phyloP scores from a whole-genome alignment of 1,140 invertebrate species.

The Meloidogyne exigua region DNA sequence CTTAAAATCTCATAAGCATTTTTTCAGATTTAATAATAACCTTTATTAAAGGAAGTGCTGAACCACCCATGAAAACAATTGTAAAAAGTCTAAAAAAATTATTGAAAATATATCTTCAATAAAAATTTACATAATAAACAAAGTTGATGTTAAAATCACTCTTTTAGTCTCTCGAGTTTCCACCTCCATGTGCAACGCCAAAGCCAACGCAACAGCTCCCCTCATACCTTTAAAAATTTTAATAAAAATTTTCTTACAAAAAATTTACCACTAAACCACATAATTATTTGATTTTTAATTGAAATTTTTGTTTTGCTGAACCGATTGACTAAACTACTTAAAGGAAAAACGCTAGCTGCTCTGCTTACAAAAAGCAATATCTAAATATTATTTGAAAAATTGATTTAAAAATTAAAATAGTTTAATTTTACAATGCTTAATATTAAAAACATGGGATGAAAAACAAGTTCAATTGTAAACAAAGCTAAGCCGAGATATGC shows the following conservation, averaged over 20 bases:
- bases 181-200: conserved; percentile 91
- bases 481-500: conserved; percentile 95
- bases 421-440: conserved; percentile 78
- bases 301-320: conserved; percentile 87
- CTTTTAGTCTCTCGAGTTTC: conserved; percentile 82
- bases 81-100: conserved; percentile 75
- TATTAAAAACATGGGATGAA: conserved; percentile 77
- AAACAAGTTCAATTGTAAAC: conserved; percentile 82
- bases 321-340: conserved; percentile 86
- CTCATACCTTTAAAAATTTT: conserved; percentile 72
- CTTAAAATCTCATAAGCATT: conserved; percentile 6
- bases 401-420: conserved; percentile 18
- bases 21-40: conserved; percentile 47
- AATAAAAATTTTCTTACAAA: background rate
- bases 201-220: conserved; percentile 94
- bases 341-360: conserved; percentile 92
- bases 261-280: conserved; percentile 76
- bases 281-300: conserved; percentile 96
- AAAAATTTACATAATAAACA: conserved; percentile 80
- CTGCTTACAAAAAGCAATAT: conserved; percentile 84
- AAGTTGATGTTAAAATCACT: conserved; percentile 91
- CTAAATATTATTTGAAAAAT: conserved; percentile 58
- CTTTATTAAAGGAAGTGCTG: conserved; percentile 89
- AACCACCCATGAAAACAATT: conserved; percentile 87
- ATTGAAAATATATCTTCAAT: background rate